Evolutionary conservation across 1,140 invertebrate genomes (phyloP).

Genomic region (Drosophila cardini): DNA sequence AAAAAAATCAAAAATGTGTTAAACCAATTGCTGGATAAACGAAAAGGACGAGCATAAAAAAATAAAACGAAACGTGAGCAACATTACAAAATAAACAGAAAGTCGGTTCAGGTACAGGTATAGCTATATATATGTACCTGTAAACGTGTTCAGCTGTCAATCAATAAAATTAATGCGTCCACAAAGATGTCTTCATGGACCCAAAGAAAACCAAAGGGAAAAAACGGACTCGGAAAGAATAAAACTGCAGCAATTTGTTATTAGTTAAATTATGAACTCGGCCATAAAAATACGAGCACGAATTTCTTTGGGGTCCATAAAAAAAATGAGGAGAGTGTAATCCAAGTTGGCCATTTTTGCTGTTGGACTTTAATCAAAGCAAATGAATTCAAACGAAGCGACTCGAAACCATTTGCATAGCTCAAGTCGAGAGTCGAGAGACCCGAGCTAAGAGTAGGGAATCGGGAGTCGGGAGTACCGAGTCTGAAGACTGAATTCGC

Average conservation of each 20-base stretch:
- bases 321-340: slow-evolving; percentile 25
- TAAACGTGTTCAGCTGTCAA: slow-evolving; percentile 19
- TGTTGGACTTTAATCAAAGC: slow-evolving; percentile 73
- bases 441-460: too few relatives aligned
- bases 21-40: slow-evolving; percentile 43
- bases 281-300: slow-evolving; percentile 20
- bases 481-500: slow-evolving; percentile 26
- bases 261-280: slow-evolving; percentile 66
- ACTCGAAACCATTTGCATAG: slow-evolving; percentile 72
- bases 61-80: slow-evolving; percentile 53
- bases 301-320: slow-evolving; percentile 14
- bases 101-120: background rate
- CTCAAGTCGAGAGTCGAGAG: too few relatives aligned
- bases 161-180: slow-evolving; percentile 56
- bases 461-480: too few relatives aligned
- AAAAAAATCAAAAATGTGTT: slow-evolving; percentile 30
- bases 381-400: slow-evolving; percentile 83
- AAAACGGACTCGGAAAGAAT: background rate
- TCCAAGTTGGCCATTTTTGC: slow-evolving; percentile 44
- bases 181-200: slow-evolving; percentile 43
- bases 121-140: too few relatives aligned
- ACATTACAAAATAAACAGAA: slow-evolving; percentile 57
- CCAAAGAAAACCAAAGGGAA: slow-evolving; percentile 27
- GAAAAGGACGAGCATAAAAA: slow-evolving; percentile 32
- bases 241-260: slow-evolving; percentile 46